Evolutionary conservation across 2,113 vertebrate genomes (phyloP), one percentile per base, ranked within the genome.

Genomic region (Myocastor coypus): DNA sequence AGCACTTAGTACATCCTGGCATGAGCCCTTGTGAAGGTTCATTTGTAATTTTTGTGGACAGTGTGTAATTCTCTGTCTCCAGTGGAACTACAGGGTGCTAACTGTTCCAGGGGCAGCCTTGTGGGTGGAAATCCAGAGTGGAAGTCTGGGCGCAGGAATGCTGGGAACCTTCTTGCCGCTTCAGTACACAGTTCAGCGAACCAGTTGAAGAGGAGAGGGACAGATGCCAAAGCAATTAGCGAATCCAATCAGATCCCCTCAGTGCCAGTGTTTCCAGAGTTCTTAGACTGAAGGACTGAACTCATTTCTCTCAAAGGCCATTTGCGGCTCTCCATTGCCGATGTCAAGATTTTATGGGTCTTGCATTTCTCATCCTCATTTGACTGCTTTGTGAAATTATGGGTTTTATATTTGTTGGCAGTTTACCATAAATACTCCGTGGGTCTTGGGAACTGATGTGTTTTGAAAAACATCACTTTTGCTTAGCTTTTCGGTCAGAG

Each of bases 141-240:
- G 94, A 97, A 97, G 94, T 91, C 97, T 94, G 91, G 83, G 97
- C 87, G 26, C 32, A 55, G 88, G 93, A 95, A 87, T n/a, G 28
- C 50, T 92, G 89, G 96, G 91, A 96, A 91, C 82, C 90, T 95
- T 34, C 46, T 92, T 90, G 94, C 86, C 75, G 89, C 81, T 80
- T 83, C 89, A 90, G 16, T 14, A 37, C 37, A 13, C 66, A 19
- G 94, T 97, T 95, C 94, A 97, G 93, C 94, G 95, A 87, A 1
- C 26, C 91, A 97, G 94, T 96, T 83, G 73, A 95, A 96, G 97
- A 97, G 83, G 85, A 96, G 87, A 96, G 92, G 95, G 93, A 97
- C 42, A 94, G 8, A 30, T 97, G 98, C 97, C 97, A 98, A 97
- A 98, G 97, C 96, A 92, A 90, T 97, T 97, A 83, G 77, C 84